Evolutionary conservation across 2,113 vertebrate genomes (phyloP).

Genomic region (Callospermophilus lateralis): DNA sequence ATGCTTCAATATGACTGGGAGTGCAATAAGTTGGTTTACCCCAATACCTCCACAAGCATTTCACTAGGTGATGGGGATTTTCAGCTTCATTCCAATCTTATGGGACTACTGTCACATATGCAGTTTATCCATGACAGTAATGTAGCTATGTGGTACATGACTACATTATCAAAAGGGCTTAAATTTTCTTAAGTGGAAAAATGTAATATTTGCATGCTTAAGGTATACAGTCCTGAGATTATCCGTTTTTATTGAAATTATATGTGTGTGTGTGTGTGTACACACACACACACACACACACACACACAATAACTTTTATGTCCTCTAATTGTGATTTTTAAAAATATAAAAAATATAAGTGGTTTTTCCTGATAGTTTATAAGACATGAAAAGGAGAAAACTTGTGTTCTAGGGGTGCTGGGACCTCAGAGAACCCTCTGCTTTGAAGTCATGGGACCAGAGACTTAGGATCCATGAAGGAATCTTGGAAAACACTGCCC

Average conservation of each 20-base stretch:
- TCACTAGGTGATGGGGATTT: not conserved
- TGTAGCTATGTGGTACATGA: not conserved
- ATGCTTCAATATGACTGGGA: not conserved
- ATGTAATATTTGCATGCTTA: not conserved
- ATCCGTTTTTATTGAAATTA: not conserved
- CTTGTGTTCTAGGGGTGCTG: accelerated
- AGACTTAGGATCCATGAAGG: not conserved
- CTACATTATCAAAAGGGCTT: not conserved
- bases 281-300: not conserved
- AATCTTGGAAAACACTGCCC: not conserved
- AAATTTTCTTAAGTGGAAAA: slow-evolving; percentile 21
- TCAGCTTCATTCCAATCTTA: too few species aligned
- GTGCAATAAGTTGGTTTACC: not conserved
- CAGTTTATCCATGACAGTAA: not conserved
- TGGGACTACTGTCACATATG: too few species aligned
- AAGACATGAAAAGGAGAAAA: not conserved
- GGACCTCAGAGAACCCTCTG: not conserved
- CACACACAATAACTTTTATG: not conserved
- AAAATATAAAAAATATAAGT: not conserved
- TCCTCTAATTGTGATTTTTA: not conserved
- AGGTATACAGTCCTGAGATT: not conserved
- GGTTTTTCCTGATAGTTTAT: not conserved
- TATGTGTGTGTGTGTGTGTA: not conserved
- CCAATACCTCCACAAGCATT: not conserved
- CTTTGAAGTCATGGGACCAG: not conserved